Conservation (phyloP, 2,113 vertebrate species). For the Psittacara wagleri region DNA sequence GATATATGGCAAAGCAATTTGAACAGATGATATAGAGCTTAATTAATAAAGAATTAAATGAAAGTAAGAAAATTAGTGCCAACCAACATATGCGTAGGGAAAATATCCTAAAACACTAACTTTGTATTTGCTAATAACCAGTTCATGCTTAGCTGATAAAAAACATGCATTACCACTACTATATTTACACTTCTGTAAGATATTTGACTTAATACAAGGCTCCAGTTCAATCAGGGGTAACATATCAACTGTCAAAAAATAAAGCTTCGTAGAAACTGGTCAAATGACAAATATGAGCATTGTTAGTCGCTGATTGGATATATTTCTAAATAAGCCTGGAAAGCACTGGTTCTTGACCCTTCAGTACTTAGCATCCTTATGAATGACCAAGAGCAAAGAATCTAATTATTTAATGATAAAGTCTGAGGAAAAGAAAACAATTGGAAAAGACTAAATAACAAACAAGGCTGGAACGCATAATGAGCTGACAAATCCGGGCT, state of each 20-base stretch:
- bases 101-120: conserved; percentile 11
- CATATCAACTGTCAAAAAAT: background rate
- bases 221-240: background rate
- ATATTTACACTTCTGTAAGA: background rate
- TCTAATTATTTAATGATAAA: background rate
- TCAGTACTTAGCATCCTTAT: background rate
- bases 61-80: conserved; percentile 29
- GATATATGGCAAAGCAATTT: conserved; percentile 20
- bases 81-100: conserved; percentile 6
- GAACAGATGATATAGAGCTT: background rate
- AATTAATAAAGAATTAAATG: conserved; percentile 40
- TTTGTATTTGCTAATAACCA: background rate
- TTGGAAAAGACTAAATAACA: background rate
- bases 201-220: background rate
- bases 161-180: background rate
- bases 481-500: background rate
- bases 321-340: background rate
- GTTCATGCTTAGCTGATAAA: background rate
- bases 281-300: background rate
- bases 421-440: background rate
- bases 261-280: background rate
- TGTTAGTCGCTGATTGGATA: background rate
- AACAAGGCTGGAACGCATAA: background rate
- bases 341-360: background rate
- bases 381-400: background rate